phyloP scores from a whole-genome alignment of 2,113 vertebrate genomes.

The Thamnophis sirtalis region DNA sequence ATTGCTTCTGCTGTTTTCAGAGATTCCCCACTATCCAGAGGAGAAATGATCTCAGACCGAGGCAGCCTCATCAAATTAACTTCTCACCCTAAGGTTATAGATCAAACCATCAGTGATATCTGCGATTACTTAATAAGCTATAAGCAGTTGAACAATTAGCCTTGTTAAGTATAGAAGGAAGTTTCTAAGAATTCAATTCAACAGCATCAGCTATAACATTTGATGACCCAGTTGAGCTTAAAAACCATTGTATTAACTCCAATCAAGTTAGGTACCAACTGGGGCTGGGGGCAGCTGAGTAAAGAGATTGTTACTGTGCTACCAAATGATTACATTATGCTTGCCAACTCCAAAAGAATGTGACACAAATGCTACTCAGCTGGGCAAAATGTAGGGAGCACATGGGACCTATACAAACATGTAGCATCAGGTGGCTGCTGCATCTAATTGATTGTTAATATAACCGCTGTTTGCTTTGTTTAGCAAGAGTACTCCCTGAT shows the following conservation, averaged over 20 bases:
- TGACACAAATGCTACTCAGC: conserved; percentile 30
- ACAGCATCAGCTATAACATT: conserved; percentile 48
- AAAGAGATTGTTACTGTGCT: not conserved
- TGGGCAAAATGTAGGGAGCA: conserved; percentile 37
- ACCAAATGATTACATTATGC: conserved; percentile 25
- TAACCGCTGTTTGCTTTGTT: conserved; percentile 37
- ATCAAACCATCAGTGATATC: conserved; percentile 56
- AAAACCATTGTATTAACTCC: conserved; percentile 51
- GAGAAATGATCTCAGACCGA: conserved; percentile 41
- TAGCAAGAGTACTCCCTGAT: conserved; percentile 40
- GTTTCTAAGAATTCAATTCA: conserved; percentile 64
- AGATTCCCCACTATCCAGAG: conserved; percentile 21
- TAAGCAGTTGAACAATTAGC: conserved; percentile 43
- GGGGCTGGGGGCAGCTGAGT: conserved; percentile 10
- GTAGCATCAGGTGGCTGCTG: conserved; percentile 58
- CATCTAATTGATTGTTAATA: conserved; percentile 64
- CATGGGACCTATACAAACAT: conserved; percentile 37
- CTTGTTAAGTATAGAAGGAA: conserved; percentile 66
- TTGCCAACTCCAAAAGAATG: conserved; percentile 16
- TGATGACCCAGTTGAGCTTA: conserved; percentile 58
- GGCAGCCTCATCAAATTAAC: conserved; percentile 45
- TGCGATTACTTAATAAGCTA: conserved; percentile 55
- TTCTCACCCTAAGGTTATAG: conserved; percentile 48
- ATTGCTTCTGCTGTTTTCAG: conserved; percentile 55
- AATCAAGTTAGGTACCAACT: conserved; percentile 46